These are phyloP conservation scores for Sorex fumeus DNA, from an alignment of 2,113 vertebrate species.

Conservation along the genomic window DNA sequence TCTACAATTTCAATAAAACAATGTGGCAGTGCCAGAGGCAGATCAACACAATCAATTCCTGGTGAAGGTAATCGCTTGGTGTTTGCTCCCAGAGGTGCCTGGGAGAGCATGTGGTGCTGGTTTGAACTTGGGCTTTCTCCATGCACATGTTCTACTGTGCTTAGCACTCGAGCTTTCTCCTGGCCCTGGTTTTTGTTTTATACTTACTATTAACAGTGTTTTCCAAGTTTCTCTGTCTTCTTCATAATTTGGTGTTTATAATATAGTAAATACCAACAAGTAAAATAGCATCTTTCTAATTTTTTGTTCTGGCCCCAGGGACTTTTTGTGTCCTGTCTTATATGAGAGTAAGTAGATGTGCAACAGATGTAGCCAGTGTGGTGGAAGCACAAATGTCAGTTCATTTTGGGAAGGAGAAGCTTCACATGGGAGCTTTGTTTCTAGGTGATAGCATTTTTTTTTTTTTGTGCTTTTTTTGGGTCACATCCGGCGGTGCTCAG, in stretches of 20 bases:
- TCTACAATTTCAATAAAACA: not conserved
- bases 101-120: too few relatives aligned
- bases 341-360: not conserved
- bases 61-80: too few relatives aligned
- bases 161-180: not conserved
- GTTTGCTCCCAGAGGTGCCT: too few relatives aligned
- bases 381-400: not conserved
- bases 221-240: not conserved
- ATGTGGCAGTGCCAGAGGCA: not conserved
- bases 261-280: not conserved
- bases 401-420: not conserved
- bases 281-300: not conserved
- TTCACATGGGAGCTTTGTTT: not conserved
- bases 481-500: too few relatives aligned
- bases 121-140: too few relatives aligned
- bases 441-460: too few relatives aligned
- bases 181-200: too few relatives aligned
- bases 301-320: conserved; percentile 37
- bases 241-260: conserved; percentile 26
- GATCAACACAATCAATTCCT: too few relatives aligned
- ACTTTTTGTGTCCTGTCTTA: not conserved
- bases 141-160: not conserved
- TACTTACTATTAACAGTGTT: not conserved
- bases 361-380: not conserved
- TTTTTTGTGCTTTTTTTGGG: too few relatives aligned